A percentile compares a stretch with the other conserved stretches of the same genome.
phyloP scores from a whole-genome alignment of 2,113 vertebrate genomes.

The Kryptolebias marmoratus region DNA sequence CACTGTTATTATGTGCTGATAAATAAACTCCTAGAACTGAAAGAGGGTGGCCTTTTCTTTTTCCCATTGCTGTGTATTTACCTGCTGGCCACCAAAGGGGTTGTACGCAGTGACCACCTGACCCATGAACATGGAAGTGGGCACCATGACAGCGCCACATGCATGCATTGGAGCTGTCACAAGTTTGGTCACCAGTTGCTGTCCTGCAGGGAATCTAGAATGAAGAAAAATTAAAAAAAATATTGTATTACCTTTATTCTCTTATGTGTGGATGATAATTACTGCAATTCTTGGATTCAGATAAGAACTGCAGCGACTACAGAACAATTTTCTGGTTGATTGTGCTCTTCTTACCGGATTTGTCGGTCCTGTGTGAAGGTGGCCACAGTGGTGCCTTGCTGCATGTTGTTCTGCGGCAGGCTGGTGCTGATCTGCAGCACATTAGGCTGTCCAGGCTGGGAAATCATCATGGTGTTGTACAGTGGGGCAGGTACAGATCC shows the following conservation, averaged over 20 bases:
- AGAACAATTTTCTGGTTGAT: neutral
- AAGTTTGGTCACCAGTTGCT: constrained; percentile 95
- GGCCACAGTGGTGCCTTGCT: constrained; percentile 86
- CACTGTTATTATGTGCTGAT: too few species aligned
- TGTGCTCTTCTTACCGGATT: constrained; percentile 80
- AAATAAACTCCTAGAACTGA: too few species aligned
- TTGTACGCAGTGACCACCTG: constrained; percentile 92
- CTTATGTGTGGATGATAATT: too few species aligned
- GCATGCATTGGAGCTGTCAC: constrained; percentile 90
- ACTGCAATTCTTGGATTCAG: too few species aligned
- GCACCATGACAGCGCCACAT: constrained; percentile 95
- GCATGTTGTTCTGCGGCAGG: constrained; percentile 86
- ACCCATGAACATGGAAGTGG: constrained; percentile 98
- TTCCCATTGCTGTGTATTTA: constrained; percentile 28
- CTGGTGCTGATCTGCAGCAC: constrained; percentile 92
- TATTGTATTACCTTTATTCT: neutral
- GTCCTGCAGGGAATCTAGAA: constrained; percentile 92
- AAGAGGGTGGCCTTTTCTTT: too few species aligned
- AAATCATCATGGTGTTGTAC: constrained; percentile 98
- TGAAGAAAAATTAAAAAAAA: neutral
- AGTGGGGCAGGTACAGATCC: constrained; percentile 84
- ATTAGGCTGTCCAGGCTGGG: constrained; percentile 88
- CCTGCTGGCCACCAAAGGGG: constrained; percentile 82
- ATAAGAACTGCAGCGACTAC: neutral
- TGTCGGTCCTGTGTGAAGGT: constrained; percentile 91